Conservation (phyloP, 2,113 vertebrate species). For the Saiga tatarica region DNA sequence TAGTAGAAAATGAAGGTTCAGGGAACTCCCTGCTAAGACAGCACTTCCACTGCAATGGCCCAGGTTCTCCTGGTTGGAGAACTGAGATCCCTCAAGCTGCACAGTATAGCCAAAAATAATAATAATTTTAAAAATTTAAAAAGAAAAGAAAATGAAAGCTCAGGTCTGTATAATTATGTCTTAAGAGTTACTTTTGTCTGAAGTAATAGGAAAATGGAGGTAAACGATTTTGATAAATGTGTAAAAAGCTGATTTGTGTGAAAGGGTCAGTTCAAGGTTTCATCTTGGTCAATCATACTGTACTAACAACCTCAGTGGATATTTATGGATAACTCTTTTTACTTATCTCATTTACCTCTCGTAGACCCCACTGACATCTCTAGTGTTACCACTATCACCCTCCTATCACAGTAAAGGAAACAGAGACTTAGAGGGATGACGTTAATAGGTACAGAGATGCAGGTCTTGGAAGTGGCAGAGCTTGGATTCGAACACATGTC, state of each 20-base stretch:
- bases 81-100: not conserved
- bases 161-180: not conserved
- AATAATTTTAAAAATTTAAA: not conserved
- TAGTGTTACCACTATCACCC: not conserved
- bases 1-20: slow-evolving; percentile 4
- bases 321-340: not conserved
- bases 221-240: not conserved
- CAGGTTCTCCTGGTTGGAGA: not conserved
- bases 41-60: not conserved
- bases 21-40: not conserved
- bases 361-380: not conserved
- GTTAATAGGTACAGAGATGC: not conserved
- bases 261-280: not conserved
- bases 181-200: not conserved
- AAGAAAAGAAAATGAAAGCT: not conserved
- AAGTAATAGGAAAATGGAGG: slow-evolving; percentile 13
- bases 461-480: not conserved
- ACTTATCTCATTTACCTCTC: not conserved
- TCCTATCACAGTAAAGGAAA: not conserved
- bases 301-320: not conserved
- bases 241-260: not conserved
- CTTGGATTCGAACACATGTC: not conserved
- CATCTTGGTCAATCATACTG: not conserved
- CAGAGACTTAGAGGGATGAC: not conserved
- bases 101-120: not conserved